Base-by-base conservation (phyloP, 2,888 invertebrate genomes). In the Drosophila ezoana region DNA sequence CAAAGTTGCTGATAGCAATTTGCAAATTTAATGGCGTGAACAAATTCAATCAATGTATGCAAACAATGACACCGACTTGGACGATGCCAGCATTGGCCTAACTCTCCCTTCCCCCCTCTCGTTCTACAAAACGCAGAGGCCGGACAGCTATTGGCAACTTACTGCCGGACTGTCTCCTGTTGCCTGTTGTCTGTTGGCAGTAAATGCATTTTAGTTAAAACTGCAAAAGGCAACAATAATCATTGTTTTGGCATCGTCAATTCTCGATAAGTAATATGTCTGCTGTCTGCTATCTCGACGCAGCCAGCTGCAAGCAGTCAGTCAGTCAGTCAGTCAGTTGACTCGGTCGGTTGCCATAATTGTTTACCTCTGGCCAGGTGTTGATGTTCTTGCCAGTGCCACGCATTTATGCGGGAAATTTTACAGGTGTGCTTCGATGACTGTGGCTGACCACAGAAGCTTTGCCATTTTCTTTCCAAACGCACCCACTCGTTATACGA, bases 1-100 rank as follows among this genome's bases (percentile, higher is more conserved):
- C 91, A 90, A 90, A 90, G 83, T 90, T 88, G 87, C 87, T 90
- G 91, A 90, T 90, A 90, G 90, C 91, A 90, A 90, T 91, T 90
- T 90, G 90, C 90, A 90, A 87, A 90, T 90, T 90, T 91, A 91
- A 90, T 90, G 90, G 89, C 89, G 91, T 91, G 90, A 90, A 90
- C 91, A 90, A 90, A 90, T 90, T 91, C 91, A 90, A 91, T 90
- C 90, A 89, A 89, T 90, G 89, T 87, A 78, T 88, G 89, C 83
- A 87, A 87, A 87, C 87, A 87, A 83, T 76, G 77, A 76, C 72
- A 77, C 63, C 67, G 53, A 59, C 63, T 72, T 58, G 44, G 49
- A 47, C 54, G 53, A 60, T 60, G 73, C 40, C 69, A 62, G 52
- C 47, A 38, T 41, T 16, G 40, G 13, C 52, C 28, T 40, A 37